Evolutionary conservation across 2,113 vertebrate species (phyloP).

Genomic region (Lasiurus borealis): DNA sequence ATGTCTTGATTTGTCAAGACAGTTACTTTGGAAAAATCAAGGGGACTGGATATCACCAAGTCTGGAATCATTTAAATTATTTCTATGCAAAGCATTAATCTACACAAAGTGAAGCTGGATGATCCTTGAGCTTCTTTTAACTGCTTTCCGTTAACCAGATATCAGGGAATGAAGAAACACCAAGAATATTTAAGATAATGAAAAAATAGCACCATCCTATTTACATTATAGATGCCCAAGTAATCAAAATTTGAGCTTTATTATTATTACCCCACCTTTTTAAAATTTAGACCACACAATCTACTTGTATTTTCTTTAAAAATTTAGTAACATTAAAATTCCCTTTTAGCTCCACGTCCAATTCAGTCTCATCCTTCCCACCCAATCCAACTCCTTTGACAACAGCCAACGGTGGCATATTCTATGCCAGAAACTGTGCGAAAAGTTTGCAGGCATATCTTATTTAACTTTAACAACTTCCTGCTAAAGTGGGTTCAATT

Average conservation of each 20-base stretch:
- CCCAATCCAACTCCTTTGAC: neutral
- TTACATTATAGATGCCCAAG: neutral
- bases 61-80: constrained; percentile 31
- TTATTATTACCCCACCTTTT: neutral
- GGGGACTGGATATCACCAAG: neutral
- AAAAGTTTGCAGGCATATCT: neutral
- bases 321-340: neutral
- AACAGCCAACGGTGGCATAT: neutral
- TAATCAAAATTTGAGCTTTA: neutral
- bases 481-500: neutral
- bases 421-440: neutral
- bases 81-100: neutral
- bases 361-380: constrained; percentile 9
- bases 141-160: neutral
- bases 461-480: constrained; percentile 2
- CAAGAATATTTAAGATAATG: neutral
- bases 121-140: neutral
- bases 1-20: constrained; percentile 25
- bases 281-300: constrained; percentile 35
- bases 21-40: constrained; percentile 19
- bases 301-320: neutral
- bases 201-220: neutral
- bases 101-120: neutral
- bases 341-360: neutral
- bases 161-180: neutral